A percentile compares a stretch with the other conserved stretches of the same genome.
Conservation (phyloP, 2,113 vertebrate species). For the Aptenodytes forsteri region DNA sequence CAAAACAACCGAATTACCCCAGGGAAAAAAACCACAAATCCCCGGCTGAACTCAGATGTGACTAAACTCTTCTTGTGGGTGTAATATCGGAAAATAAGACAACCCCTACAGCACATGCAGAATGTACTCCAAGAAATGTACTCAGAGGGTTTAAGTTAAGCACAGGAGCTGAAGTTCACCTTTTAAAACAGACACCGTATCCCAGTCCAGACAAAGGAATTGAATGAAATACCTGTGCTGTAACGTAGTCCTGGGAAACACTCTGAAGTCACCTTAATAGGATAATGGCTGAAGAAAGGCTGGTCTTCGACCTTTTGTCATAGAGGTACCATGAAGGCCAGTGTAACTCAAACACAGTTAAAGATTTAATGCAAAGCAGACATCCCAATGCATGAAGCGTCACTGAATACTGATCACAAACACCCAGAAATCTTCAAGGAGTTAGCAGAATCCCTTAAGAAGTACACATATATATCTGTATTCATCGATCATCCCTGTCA, state of each 20-base stretch:
- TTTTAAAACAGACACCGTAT: neutral
- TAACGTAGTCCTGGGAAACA: neutral
- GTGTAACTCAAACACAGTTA: neutral
- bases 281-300: neutral
- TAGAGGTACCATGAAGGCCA: neutral
- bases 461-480: neutral
- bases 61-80: neutral
- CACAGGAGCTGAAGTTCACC: neutral
- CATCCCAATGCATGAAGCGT: neutral
- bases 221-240: neutral
- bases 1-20: neutral
- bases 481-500: neutral
- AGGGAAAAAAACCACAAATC: neutral
- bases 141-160: neutral
- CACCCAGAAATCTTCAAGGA: neutral
- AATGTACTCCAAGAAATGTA: neutral
- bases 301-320: neutral
- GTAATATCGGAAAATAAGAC: neutral
- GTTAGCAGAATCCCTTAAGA: neutral
- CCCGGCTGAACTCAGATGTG: neutral
- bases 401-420: neutral
- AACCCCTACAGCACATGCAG: neutral
- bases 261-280: neutral
- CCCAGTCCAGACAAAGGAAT: neutral
- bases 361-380: neutral